Conservation (phyloP, 53 echinoderm and acorn worm species). For the Pentamera pediparva region DNA sequence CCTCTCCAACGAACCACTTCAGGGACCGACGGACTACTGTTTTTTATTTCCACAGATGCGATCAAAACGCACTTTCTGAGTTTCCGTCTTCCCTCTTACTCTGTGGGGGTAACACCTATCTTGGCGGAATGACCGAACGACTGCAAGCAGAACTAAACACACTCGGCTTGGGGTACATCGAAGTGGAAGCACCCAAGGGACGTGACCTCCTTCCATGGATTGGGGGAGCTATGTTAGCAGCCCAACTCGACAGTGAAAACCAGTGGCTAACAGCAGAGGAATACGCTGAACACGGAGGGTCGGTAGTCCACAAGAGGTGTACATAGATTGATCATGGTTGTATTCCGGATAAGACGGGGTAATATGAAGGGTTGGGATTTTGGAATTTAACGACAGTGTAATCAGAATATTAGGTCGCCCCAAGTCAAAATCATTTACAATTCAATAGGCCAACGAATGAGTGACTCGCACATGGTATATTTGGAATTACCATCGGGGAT, state of each 20-base stretch:
- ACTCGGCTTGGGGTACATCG: slow-evolving; percentile 45
- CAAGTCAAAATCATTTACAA: not conserved
- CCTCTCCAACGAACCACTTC: too few relatives aligned
- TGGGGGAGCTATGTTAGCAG: slow-evolving; percentile 77
- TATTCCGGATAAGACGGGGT: not conserved
- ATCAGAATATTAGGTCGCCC: too few relatives aligned
- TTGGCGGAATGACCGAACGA: slow-evolving; percentile 69
- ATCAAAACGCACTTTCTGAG: slow-evolving; percentile 19
- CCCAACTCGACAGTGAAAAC: slow-evolving; percentile 57
- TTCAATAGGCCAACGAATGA: too few relatives aligned
- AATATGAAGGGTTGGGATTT: not conserved
- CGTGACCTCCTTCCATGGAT: slow-evolving; percentile 70
- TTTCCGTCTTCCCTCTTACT: slow-evolving; percentile 56
- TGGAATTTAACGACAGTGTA: too few relatives aligned
- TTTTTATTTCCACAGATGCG: not conserved
- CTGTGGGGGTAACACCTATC: slow-evolving; percentile 81
- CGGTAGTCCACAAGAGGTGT: slow-evolving; percentile 53
- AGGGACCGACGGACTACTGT: too few relatives aligned
- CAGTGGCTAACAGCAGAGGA: slow-evolving; percentile 55
- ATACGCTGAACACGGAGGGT: slow-evolving; percentile 65
- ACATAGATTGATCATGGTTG: not conserved
- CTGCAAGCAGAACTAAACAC: slow-evolving; percentile 68
- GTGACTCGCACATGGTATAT: too few relatives aligned
- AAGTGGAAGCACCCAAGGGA: slow-evolving; percentile 63
- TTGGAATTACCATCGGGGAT: too few relatives aligned